Percentiles rank a stretch among this genome's conserved stretches.
These are phyloP conservation scores for Melanogrammus aeglefinus DNA, from an alignment of 2,797 vertebrate genomes.

Conservation along the genomic window DNA sequence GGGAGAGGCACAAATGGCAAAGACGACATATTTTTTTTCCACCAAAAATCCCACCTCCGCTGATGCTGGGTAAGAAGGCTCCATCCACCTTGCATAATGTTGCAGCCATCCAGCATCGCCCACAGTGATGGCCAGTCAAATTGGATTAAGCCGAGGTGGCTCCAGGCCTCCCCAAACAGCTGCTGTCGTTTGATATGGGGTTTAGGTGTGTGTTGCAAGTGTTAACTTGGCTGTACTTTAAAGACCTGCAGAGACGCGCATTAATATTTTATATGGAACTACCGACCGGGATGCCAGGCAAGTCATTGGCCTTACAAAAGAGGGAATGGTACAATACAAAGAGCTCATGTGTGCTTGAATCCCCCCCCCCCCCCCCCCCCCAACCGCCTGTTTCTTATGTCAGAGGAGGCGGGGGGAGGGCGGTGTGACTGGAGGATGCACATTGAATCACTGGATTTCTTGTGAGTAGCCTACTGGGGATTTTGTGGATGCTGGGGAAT, in stretches of 20 bases:
- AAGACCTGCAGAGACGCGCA: conserved; percentile 63
- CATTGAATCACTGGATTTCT: neutral
- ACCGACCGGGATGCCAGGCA: conserved; percentile 50
- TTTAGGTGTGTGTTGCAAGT: conserved; percentile 76
- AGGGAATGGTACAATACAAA: conserved; percentile 36
- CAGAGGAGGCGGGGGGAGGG: neutral
- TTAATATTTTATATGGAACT: conserved; percentile 66
- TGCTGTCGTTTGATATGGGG: conserved; percentile 78
- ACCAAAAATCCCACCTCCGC: conserved; percentile 58
- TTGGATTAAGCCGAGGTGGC: conserved; percentile 80
- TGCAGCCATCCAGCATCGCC: conserved; percentile 69
- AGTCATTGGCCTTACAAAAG: conserved; percentile 54
- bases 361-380: conserved; percentile 6
- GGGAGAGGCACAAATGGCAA: too few species aligned
- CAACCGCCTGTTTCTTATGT: conserved; percentile 20
- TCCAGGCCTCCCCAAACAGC: conserved; percentile 73
- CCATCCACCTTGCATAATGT: conserved; percentile 71
- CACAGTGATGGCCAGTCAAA: conserved; percentile 80
- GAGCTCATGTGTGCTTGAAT: conserved; percentile 23
- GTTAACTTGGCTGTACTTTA: conserved; percentile 74
- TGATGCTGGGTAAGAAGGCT: conserved; percentile 71
- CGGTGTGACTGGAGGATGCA: neutral
- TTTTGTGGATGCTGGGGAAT: neutral
- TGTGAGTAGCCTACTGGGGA: neutral
- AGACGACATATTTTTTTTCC: conserved; percentile 44